phyloP scores from a whole-genome alignment of 2,888 invertebrate genomes.

The Sarcophaga caerulescens region DNA sequence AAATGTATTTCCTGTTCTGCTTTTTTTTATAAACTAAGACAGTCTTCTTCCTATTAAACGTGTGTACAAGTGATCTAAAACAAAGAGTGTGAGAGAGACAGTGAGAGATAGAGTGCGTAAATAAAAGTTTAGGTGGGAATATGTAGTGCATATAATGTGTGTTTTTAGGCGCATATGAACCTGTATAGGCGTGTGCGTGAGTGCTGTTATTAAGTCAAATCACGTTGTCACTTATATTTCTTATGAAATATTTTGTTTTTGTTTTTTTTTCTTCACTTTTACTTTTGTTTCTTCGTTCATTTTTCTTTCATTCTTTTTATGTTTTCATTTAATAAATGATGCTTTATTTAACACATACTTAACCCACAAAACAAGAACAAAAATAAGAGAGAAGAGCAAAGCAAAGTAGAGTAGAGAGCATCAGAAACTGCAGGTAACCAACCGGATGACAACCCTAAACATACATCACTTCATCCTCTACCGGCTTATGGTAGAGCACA shows the following conservation, averaged over 20 bases:
- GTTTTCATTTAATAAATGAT: constrained; percentile 67
- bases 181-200: background rate
- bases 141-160: background rate
- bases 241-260: constrained; percentile 8
- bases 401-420: background rate
- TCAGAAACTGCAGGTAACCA: constrained; percentile 47
- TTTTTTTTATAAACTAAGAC: no score
- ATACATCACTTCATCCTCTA: constrained; percentile 19
- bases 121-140: background rate
- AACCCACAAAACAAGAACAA: constrained; percentile 60
- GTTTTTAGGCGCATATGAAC: background rate
- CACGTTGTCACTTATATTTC: constrained; percentile 63
- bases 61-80: no score
- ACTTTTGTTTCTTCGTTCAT: constrained; percentile 7
- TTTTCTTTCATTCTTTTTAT: constrained; percentile 27
- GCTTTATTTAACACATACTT: constrained; percentile 68
- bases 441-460: constrained; percentile 63
- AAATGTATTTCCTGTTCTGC: background rate
- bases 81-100: background rate
- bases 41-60: no score
- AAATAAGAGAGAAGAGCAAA: background rate
- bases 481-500: constrained; percentile 1
- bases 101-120: background rate
- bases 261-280: constrained; percentile 13
- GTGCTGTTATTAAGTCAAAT: constrained; percentile 59